Percentiles rank a stretch among this genome's conserved stretches.
phyloP scores from a whole-genome alignment of 2,888 invertebrate species.

The Apodemia duryi region DNA sequence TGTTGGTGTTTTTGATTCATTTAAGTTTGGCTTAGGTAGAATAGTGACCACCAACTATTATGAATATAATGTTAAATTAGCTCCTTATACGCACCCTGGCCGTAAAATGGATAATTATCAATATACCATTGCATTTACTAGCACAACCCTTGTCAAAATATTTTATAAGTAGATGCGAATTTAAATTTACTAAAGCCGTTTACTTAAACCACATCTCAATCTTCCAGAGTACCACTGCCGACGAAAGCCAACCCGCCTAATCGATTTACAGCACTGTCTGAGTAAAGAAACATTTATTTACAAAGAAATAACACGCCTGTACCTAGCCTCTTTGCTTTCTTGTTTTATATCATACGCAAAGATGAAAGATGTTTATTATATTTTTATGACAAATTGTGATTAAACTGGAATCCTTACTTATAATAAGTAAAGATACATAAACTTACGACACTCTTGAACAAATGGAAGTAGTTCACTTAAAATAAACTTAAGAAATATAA shows the following conservation, averaged over 20 bases:
- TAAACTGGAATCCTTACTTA: too few species aligned
- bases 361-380: neutral
- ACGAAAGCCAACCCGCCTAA: slow-evolving; percentile 62
- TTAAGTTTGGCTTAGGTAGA: too few species aligned
- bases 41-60: too few species aligned
- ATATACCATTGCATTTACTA: too few species aligned
- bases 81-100: too few species aligned
- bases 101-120: too few species aligned
- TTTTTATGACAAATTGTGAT: neutral
- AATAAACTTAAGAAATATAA: too few species aligned
- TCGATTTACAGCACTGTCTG: slow-evolving; percentile 55
- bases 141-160: neutral
- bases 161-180: neutral
- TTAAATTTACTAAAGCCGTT: slow-evolving; percentile 26
- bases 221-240: slow-evolving; percentile 49
- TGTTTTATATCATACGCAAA: neutral
- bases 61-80: too few species aligned
- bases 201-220: slow-evolving; percentile 41
- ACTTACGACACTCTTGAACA: too few species aligned
- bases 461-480: too few species aligned
- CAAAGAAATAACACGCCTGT: slow-evolving; percentile 46
- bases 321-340: slow-evolving; percentile 28
- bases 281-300: slow-evolving; percentile 51
- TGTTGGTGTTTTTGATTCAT: too few species aligned
- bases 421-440: too few species aligned